Conservation (phyloP, 1,140 invertebrate species). For the Brachionus manjavacas region DNA sequence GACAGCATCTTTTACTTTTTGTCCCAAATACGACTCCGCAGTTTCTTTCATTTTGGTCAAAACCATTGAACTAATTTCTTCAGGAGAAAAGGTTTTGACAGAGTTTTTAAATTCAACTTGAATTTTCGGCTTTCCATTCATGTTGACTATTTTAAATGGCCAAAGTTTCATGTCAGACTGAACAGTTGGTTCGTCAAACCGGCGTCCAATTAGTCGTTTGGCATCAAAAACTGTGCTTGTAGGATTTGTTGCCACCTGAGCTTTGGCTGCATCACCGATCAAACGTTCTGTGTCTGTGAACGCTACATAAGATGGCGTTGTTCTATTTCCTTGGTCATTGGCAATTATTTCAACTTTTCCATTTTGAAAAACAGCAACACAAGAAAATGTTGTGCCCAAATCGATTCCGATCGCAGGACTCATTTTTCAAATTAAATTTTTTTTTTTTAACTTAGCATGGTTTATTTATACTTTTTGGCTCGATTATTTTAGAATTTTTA, state of each 20-base stretch:
- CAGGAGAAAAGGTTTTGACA: constrained; percentile 77
- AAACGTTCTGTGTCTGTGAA: constrained; percentile 94
- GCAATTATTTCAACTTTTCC: constrained; percentile 96
- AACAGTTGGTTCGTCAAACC: constrained; percentile 80
- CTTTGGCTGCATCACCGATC: constrained; percentile 93
- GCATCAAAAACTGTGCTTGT: constrained; percentile 67
- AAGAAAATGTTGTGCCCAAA: constrained; percentile 42
- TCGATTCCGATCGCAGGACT: constrained; percentile 42
- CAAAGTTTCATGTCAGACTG: constrained; percentile 89
- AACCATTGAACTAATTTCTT: constrained; percentile 82
- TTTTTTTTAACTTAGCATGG: not conserved
- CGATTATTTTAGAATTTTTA: not conserved
- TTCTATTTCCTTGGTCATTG: constrained; percentile 93
- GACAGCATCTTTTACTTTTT: constrained; percentile 64
- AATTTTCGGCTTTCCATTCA: constrained; percentile 66
- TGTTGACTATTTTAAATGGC: constrained; percentile 64
- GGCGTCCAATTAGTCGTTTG: constrained; percentile 80
- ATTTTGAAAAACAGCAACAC: constrained; percentile 62
- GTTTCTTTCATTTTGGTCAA: constrained; percentile 83
- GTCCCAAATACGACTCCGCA: constrained; percentile 90
- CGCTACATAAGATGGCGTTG: constrained; percentile 92
- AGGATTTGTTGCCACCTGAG: constrained; percentile 78
- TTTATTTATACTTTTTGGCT: not conserved
- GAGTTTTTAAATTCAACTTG: constrained; percentile 76
- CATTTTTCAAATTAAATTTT: not conserved